Evolutionary conservation across 2,113 vertebrate species (phyloP).

Genomic region (Myrmecophaga tridactyla): DNA sequence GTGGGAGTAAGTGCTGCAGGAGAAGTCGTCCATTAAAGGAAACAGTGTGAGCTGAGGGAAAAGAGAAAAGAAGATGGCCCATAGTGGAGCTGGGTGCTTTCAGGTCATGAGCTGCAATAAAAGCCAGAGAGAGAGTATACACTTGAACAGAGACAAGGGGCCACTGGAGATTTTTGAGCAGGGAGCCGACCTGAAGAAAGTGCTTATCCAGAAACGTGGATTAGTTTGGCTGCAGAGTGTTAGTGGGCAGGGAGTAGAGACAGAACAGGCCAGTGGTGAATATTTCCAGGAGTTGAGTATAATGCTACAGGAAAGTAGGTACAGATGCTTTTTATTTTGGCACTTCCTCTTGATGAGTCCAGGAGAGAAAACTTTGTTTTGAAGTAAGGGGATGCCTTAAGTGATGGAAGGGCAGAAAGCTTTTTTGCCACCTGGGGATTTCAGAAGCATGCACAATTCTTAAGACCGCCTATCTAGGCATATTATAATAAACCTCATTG

Average conservation of each 20-base stretch:
- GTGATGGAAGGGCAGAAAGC: neutral
- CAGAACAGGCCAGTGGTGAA: neutral
- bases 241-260: neutral
- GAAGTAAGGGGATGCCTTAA: neutral
- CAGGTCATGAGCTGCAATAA: neutral
- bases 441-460: slow-evolving; percentile 45
- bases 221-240: neutral
- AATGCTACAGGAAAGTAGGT: neutral
- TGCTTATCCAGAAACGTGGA: neutral
- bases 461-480: slow-evolving; percentile 49
- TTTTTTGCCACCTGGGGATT: neutral
- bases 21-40: too few relatives aligned
- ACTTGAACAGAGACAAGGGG: neutral
- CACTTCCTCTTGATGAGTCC: neutral
- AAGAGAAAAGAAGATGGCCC: neutral
- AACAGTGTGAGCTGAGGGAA: neutral
- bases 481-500: slow-evolving; percentile 70
- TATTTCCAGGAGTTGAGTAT: neutral
- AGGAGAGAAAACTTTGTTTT: neutral
- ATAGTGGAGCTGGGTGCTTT: fast-evolving
- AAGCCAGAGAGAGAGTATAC: neutral
- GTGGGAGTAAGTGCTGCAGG: neutral
- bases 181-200: neutral
- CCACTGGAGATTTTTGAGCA: neutral
- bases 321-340: neutral